Conservation (phyloP, 2,888 invertebrate genomes). For the Leptogaster cylindrica region DNA sequence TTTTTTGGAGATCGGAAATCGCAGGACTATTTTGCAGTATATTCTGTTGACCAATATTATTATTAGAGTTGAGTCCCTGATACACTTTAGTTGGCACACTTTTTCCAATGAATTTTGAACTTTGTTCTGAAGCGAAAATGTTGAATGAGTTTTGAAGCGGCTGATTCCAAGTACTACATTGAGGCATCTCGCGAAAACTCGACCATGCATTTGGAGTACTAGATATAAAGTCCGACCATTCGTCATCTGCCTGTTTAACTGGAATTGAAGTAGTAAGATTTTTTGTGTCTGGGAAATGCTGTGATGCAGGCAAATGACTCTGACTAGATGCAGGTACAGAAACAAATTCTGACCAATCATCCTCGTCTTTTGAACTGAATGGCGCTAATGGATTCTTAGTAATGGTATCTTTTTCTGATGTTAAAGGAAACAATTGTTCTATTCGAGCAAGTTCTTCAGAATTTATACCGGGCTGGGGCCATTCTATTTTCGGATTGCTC, state of each 20-base stretch:
- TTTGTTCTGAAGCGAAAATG: conserved; percentile 29
- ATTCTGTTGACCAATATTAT: conserved; percentile 6
- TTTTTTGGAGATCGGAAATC: conserved; percentile 24
- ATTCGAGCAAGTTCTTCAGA: conserved; percentile 60
- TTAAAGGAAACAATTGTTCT: conserved; percentile 59
- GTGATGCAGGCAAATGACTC: conserved; percentile 26
- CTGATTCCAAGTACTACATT: conserved; percentile 51
- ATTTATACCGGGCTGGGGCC: conserved; percentile 63
- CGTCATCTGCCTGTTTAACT: conserved; percentile 59
- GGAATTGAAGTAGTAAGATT: conserved; percentile 5
- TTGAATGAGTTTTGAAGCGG: conserved; percentile 19
- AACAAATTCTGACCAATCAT: conserved; percentile 67
- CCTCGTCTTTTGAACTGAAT: conserved; percentile 56
- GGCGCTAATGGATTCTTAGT: conserved; percentile 6
- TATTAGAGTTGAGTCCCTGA: conserved; percentile 10
- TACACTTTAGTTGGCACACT: conserved; percentile 23
- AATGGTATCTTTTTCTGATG: conserved; percentile 13
- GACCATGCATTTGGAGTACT: conserved; percentile 55
- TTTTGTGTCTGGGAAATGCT: conserved; percentile 46
- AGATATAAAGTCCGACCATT: conserved; percentile 68
- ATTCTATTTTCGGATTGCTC: conserved; percentile 62
- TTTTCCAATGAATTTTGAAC: conserved; percentile 45
- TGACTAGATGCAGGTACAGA: conserved; percentile 54
- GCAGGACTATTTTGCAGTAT: conserved; percentile 1
- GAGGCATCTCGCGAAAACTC: conserved; percentile 35